Evolutionary conservation across 2,797 vertebrate genomes (phyloP), one percentile per base, ranked within the genome.

Genomic region (Oceanodroma leucorhoa): DNA sequence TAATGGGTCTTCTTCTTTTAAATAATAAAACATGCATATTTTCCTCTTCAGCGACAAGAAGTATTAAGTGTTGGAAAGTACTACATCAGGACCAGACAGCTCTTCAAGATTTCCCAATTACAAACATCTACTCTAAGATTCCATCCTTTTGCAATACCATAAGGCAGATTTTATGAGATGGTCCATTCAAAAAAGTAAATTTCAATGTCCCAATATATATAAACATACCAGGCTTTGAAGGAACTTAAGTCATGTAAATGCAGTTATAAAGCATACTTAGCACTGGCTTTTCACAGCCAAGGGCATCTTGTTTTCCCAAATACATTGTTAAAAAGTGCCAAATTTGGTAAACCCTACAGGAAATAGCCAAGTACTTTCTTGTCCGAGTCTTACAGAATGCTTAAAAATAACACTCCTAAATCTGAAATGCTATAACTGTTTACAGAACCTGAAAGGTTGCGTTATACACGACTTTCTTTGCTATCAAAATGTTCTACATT

Each of bases 401-500:
- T 95, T 89, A 89, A 94, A 95, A 94, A 92, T 70, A 89, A 91
- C 48, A 70, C 15, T 84, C 30, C 53, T 78, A 72, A 90, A 61
- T 78, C 75, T 66, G 58, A 97, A 97, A 95, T 78, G 50, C 45
- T 79, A 2, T 45, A 96, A 95, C 26, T 84, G 79, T 77, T 92
- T 92, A 80, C 62, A 87, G 75, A 89, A 94, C 65, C 66, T 60
- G 88, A 89, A 95, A 96, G 54, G 48, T 51, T 90, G 95, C 23
- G 18, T 82, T 95, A 93, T 77, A 66, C 46, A 87, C 9, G n/a
- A 75, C 62, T 91, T 96, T 60, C 57, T 93, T 89, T n/a, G 65
- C 91, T 92, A 94, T 67, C 89, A 95, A 93, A 97, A 91, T 72
- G 83, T 67, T 95, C 89, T 88, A 40, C 27, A 54, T 91, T 97